Evolutionary conservation across 2,797 vertebrate species (phyloP), one percentile per base, ranked within the genome.

Genomic region (Gallinago solitaria): DNA sequence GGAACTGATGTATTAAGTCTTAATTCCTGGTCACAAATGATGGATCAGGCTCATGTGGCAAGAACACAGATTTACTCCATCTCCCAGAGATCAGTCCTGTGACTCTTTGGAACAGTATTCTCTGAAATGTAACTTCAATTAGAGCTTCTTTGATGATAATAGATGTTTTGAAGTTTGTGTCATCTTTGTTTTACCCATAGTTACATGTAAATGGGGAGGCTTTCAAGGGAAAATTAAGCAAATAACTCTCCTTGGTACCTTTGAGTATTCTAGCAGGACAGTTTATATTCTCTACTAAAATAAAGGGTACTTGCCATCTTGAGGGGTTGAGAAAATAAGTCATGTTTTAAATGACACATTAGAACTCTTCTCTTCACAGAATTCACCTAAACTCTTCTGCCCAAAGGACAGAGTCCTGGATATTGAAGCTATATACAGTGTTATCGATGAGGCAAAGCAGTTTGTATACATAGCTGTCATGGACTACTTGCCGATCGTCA

Each of bases 401-500:
- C 99, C 99, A 43, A 99, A 99, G 97, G 98, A 99, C 90, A 98
- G 99, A 78, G 99, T 98, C 92, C 98, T 98, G 87, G 99, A 99
- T 95, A 98, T 99, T 12, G 99, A 99, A 37, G 99, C 99, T 95
- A 99, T 99, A 97, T 98, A 98, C 97, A 98, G 97, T 16, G 99
- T 99, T 90, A 99, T 99, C 9, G 98, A 98, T 11, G 98, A 99
- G 4, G 99, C 99, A 5, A 97, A 97, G 20, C 98, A 98, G 54
- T 99, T 99, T 60, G 98, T 99, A 56, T 99, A 99, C 69, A 99
- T 99, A 47, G 99, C 99, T 24, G 98, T 99, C 95, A 99, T 97
- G 23, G 99, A 99, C 96, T 99, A 99, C 95, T 94, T 99, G 96
- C 99, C 99, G 0, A 98, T 99, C 37, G 90, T 99, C 95, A 98